These are phyloP conservation scores for Eupristina koningsbergeri DNA, from an alignment of 1,140 invertebrate species.

Conservation along the genomic window DNA sequence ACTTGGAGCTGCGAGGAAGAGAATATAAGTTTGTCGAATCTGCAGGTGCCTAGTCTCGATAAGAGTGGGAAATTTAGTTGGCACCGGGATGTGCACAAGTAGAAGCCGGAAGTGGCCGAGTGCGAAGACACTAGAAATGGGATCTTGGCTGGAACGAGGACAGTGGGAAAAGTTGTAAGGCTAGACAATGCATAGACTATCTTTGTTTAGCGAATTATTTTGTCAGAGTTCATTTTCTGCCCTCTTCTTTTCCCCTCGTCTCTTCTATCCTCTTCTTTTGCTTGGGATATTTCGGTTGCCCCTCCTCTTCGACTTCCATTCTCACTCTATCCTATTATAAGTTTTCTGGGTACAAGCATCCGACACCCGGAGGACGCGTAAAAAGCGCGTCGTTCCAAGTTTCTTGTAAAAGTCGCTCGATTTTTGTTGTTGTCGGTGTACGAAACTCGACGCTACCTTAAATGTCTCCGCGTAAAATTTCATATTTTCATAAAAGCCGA, in stretches of 20 bases:
- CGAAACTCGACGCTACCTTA: not conserved
- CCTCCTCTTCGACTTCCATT: not conserved
- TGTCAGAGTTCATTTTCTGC: not conserved
- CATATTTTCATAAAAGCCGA: constrained; percentile 31
- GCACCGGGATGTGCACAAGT: not conserved
- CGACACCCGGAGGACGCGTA: constrained; percentile 34
- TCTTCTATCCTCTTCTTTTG: not conserved
- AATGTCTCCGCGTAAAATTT: not conserved
- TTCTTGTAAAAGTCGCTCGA: constrained; percentile 12
- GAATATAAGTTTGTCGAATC: not conserved
- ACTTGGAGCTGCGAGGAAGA: not conserved
- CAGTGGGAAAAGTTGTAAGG: constrained; percentile 39
- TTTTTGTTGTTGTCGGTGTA: constrained; percentile 22
- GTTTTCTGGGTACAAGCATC: not conserved
- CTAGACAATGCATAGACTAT: constrained; percentile 47
- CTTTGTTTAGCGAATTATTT: constrained; percentile 53
- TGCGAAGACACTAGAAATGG: not conserved
- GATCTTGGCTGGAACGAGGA: not conserved
- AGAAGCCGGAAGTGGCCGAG: not conserved
- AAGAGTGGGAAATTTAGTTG: not conserved
- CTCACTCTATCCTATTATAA: constrained; percentile 42
- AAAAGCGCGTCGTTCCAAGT: constrained; percentile 27
- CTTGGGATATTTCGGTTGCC: not conserved
- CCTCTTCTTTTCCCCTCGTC: not conserved
- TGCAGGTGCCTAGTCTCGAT: not conserved